Base-by-base conservation (phyloP, 1,140 invertebrate genomes). In the Wiebesia pumilae region DNA sequence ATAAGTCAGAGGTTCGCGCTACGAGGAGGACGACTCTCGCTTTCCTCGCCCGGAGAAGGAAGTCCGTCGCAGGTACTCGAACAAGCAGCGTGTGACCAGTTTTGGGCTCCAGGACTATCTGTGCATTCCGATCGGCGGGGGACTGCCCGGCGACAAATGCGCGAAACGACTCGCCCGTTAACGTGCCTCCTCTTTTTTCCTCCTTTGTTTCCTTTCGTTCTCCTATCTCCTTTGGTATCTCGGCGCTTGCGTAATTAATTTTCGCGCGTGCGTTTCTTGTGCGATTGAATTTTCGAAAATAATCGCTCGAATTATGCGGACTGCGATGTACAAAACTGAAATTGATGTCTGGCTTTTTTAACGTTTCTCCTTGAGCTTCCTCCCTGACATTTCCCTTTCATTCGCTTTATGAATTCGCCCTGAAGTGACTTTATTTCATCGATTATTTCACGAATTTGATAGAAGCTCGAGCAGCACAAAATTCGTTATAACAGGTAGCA, bases 51-150 rank as follows among this genome's bases (percentile, higher is more conserved):
- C n/a, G 40, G 47, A 79, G 82, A 54, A 83, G 71, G 71, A 77
- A 77, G 82, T 62, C 0, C 71, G 51, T 54, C 14, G 24, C 24
- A 71, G 81, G 81, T 38, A 24, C 47, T 19, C 4, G 47, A n/a
- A 82, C 81, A 79, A 79, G 85, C 83, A 87, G 87, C 87, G 87
- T 84, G 83, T 88, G 90, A 90, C 90, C 90, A 91, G 90, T 90
- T 90, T 91, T 85, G 87, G 69, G 75, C 73, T 30, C 51, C 51
- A 27, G 71, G 35, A 12, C 85, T 90, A 90, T 91, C 90, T 38
- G 90, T 86, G 88, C 90, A 89, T 91, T 91, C 90, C 90, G 54
- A 90, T 90, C 90, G 89, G 85, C 83, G 67, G 78, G 88, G 87
- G 77, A 78, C 77, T 65, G 86, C 43, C 80, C 47, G 77, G 77